Conservation (phyloP, 2,888 invertebrate genomes). For the Caenorhabditis becei region DNA sequence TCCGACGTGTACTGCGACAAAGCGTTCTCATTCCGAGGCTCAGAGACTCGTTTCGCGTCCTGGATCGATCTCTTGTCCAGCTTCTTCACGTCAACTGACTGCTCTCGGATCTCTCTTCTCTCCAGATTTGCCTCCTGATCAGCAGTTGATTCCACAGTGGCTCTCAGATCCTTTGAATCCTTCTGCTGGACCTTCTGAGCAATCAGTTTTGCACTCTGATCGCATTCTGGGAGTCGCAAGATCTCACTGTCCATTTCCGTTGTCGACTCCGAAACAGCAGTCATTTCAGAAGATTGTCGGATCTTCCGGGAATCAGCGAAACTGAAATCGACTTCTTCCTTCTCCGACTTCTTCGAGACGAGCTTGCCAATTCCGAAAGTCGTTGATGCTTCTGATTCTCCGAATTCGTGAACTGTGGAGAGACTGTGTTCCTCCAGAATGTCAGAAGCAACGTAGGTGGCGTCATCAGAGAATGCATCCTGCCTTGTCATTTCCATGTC, state of each 20-base stretch:
- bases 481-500: slow-evolving; percentile 53
- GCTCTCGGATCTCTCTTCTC: slow-evolving; percentile 36
- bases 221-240: slow-evolving; percentile 59
- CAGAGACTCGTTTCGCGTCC: slow-evolving; percentile 32
- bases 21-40: slow-evolving; percentile 56
- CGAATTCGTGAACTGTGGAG: slow-evolving; percentile 62
- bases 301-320: slow-evolving; percentile 56
- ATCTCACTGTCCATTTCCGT: slow-evolving; percentile 64
- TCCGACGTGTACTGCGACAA: slow-evolving; percentile 59
- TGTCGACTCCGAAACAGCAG: slow-evolving; percentile 51
- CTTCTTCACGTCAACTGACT: slow-evolving; percentile 50
- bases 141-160: slow-evolving; percentile 35
- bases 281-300: slow-evolving; percentile 38
- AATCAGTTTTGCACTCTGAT: slow-evolving; percentile 60
- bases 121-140: slow-evolving; percentile 33
- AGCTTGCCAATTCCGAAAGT: slow-evolving; percentile 59
- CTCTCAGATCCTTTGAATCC: slow-evolving; percentile 45
- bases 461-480: slow-evolving; percentile 55
- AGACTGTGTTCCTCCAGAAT: slow-evolving; percentile 57
- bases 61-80: slow-evolving; percentile 30
- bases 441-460: slow-evolving; percentile 60
- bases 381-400: slow-evolving; percentile 53
- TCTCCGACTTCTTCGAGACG: slow-evolving; percentile 40
- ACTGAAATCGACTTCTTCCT: slow-evolving; percentile 58
- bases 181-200: slow-evolving; percentile 39